Evolutionary conservation across 2,113 vertebrate genomes (phyloP).

Genomic region (Prionailurus viverrinus): DNA sequence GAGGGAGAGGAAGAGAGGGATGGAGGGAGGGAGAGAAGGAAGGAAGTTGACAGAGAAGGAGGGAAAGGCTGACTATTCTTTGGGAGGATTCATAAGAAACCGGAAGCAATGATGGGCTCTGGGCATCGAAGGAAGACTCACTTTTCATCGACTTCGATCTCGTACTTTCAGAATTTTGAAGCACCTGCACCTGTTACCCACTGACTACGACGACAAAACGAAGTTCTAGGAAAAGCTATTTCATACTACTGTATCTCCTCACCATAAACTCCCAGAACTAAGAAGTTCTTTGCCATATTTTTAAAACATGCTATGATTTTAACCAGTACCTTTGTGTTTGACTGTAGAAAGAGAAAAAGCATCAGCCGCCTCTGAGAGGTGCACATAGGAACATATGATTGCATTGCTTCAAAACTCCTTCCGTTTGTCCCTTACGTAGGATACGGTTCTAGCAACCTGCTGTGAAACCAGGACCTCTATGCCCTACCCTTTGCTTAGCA

Average conservation of each 20-base stretch:
- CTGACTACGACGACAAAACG: neutral
- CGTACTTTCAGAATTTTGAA: neutral
- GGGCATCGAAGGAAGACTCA: neutral
- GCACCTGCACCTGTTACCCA: no score
- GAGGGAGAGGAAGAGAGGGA: neutral
- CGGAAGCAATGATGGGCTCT: neutral
- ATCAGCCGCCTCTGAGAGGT: neutral
- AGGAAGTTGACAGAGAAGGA: neutral
- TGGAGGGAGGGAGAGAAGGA: neutral
- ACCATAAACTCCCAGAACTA: neutral
- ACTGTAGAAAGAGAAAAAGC: neutral
- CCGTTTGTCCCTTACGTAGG: neutral
- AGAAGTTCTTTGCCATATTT: neutral
- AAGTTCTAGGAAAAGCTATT: neutral
- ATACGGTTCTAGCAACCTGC: neutral
- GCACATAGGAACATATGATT: accelerated
- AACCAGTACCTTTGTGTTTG: neutral
- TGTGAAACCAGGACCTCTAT: accelerated
- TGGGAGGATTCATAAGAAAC: neutral
- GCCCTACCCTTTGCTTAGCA: neutral
- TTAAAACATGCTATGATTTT: neutral
- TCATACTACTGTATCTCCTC: neutral
- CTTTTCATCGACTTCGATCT: neutral
- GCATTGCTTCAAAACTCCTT: neutral
- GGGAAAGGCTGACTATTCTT: neutral